Evolutionary conservation across 2,113 vertebrate genomes (phyloP).

Genomic region (Trachemys scripta): DNA sequence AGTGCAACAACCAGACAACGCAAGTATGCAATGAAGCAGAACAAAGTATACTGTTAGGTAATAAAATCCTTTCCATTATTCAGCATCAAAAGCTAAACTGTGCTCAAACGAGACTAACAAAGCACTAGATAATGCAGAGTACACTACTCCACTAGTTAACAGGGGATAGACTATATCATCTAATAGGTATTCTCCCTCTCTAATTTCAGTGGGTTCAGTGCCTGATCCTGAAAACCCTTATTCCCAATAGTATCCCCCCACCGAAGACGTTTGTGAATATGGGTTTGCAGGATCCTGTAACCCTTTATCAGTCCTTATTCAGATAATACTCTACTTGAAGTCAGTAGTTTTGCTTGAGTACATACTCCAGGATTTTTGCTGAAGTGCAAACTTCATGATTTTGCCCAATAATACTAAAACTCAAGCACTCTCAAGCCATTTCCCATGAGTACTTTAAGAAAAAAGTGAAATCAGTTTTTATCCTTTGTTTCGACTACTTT

Average conservation of each 20-base stretch:
- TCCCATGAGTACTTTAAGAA: constrained; percentile 11
- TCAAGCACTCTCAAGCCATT: constrained; percentile 34
- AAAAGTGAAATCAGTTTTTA: constrained; percentile 45
- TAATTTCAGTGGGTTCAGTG: not conserved
- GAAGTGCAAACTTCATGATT: constrained; percentile 25
- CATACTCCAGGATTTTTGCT: constrained; percentile 38
- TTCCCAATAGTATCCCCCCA: not conserved
- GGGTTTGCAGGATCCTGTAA: not conserved
- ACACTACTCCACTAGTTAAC: not conserved
- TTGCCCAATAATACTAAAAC: constrained; percentile 10
- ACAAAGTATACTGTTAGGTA: not conserved
- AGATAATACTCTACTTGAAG: constrained; percentile 31
- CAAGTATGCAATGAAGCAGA: not conserved
- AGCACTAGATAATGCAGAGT: not conserved
- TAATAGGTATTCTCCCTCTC: not conserved
- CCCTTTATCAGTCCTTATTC: not conserved
- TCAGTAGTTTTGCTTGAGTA: not conserved
- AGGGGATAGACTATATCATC: not conserved
- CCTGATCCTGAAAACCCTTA: not conserved
- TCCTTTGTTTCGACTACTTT: constrained; percentile 56
- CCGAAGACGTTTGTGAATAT: not conserved
- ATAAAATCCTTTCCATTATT: not conserved
- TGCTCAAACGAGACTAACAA: not conserved
- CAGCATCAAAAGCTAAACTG: not conserved
- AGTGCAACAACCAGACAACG: not conserved